Percentiles rank a stretch among this genome's conserved stretches.
Conservation (phyloP, 2,113 vertebrate species). For the Ceyx margarethae region DNA sequence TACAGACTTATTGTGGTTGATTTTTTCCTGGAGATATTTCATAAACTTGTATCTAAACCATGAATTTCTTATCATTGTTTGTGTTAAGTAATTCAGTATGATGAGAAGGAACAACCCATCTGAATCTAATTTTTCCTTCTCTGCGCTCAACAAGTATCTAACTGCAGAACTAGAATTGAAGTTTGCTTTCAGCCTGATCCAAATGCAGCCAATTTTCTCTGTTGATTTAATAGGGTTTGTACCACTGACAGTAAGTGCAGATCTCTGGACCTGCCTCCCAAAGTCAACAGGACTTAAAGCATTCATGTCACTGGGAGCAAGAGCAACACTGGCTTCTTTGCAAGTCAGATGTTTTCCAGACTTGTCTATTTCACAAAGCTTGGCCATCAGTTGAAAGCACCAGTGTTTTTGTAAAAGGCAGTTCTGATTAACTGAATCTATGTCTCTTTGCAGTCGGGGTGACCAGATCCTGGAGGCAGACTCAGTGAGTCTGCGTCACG, state of each 20-base stretch:
- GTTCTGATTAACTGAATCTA: not conserved
- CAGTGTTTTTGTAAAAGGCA: not conserved
- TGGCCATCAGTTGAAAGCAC: not conserved
- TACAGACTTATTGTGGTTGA: not conserved
- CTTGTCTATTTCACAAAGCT: not conserved
- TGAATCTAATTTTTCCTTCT: constrained; percentile 9
- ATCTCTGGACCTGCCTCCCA: not conserved
- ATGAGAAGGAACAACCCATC: constrained; percentile 10
- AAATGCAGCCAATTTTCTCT: not conserved
- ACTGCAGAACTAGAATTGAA: not conserved
- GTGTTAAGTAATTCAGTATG: constrained; percentile 59
- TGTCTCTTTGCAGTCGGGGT: constrained; percentile 80
- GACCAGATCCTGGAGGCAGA: constrained; percentile 96
- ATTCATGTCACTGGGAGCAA: not conserved
- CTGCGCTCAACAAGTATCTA: not conserved
- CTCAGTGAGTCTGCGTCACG: constrained; percentile 88
- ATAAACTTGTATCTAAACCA: constrained; percentile 44
- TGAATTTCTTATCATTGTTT: constrained; percentile 51
- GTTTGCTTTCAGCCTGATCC: not conserved
- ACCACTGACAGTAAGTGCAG: not conserved
- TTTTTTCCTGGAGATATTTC: constrained; percentile 53
- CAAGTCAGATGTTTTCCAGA: not conserved
- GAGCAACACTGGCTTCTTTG: not conserved
- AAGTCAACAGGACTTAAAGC: not conserved
- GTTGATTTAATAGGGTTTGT: not conserved